Conservation (phyloP, 2,888 invertebrate genomes). For the Acleris cristana region DNA sequence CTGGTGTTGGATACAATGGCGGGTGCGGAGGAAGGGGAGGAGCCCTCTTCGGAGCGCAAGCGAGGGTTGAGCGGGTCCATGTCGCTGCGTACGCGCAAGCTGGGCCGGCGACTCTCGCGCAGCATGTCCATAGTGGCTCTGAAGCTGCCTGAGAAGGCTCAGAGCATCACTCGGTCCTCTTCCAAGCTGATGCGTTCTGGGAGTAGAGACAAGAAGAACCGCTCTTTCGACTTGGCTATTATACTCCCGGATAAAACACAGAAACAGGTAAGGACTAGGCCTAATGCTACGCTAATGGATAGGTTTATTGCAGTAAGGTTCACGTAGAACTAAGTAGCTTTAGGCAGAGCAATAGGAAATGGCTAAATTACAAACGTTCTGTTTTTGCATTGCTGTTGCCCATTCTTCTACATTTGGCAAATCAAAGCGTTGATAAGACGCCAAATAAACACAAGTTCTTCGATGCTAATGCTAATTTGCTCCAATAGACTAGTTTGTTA, state of each 20-base stretch:
- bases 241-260: conserved; percentile 87
- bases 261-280: conserved; percentile 79
- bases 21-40: conserved; percentile 66
- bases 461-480: too few relatives aligned
- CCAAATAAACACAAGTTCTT: too few relatives aligned
- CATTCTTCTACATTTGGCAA: too few relatives aligned
- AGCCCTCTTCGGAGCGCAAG: conserved; percentile 53
- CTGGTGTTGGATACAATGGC: conserved; percentile 74
- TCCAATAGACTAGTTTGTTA: too few relatives aligned
- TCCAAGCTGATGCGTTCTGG: conserved; percentile 84
- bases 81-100: conserved; percentile 77
- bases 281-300: conserved; percentile 19
- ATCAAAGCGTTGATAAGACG: too few relatives aligned
- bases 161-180: conserved; percentile 84
- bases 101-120: conserved; percentile 80
- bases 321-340: too few relatives aligned
- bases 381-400: too few relatives aligned
- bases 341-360: too few relatives aligned
- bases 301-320: too few relatives aligned
- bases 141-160: conserved; percentile 84
- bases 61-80: conserved; percentile 77
- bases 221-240: conserved; percentile 84
- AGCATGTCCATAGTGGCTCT: conserved; percentile 83
- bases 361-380: too few relatives aligned
- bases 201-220: conserved; percentile 83